A percentile compares a stretch with the other conserved stretches of the same genome.
phyloP scores from a whole-genome alignment of 2,113 vertebrate species.

The Eubucco bourcierii region DNA sequence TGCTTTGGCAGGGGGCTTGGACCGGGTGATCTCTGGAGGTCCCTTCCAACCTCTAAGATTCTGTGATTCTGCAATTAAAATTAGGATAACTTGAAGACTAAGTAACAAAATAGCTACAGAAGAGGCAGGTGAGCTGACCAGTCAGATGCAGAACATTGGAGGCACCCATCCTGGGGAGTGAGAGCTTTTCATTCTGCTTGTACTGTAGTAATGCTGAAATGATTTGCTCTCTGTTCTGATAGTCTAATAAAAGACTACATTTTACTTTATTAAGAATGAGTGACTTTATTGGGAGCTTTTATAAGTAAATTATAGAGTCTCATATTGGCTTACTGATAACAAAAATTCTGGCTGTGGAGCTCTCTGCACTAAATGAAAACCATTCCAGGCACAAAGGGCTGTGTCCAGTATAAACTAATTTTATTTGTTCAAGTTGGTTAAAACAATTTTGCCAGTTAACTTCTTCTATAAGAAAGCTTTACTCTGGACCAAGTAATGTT shows the following conservation, averaged over 20 bases:
- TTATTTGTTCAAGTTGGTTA: not conserved
- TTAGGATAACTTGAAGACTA: not conserved
- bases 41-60: no score
- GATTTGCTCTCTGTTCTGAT: not conserved
- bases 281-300: not conserved
- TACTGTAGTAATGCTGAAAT: not conserved
- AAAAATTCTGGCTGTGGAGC: not conserved
- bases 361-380: not conserved
- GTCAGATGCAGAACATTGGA: not conserved
- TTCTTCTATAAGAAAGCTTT: not conserved
- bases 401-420: not conserved
- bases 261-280: not conserved
- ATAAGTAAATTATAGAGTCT: not conserved
- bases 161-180: not conserved
- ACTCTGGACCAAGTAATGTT: not conserved
- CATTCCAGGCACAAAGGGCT: not conserved
- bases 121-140: not conserved
- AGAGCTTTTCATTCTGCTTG: not conserved
- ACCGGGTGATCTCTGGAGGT: no score
- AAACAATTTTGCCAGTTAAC: not conserved
- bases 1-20: no score
- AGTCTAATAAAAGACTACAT: not conserved
- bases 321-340: not conserved
- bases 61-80: not conserved
- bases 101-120: not conserved